phyloP scores from a whole-genome alignment of 2,797 vertebrate species.

The Rhynchonycteris naso region DNA sequence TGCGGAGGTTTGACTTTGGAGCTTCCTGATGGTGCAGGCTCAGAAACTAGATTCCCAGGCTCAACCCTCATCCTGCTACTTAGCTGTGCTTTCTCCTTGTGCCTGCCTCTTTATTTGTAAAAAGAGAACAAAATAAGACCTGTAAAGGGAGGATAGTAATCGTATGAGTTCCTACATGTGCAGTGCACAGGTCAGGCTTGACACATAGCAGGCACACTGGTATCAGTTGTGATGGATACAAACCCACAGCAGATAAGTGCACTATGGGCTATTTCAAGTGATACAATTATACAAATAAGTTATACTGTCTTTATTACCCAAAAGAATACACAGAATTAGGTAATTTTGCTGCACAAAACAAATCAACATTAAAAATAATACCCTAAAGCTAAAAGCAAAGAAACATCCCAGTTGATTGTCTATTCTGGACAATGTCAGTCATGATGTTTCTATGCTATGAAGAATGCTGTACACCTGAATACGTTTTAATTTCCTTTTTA shows the following conservation, averaged over 20 bases:
- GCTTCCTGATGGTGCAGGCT: neutral
- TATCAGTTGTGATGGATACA: neutral
- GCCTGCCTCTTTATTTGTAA: neutral
- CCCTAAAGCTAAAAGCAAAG: neutral
- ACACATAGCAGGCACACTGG: rapidly evolving
- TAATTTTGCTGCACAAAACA: neutral
- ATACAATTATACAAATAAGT: neutral
- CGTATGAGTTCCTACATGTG: neutral
- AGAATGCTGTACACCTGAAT: neutral
- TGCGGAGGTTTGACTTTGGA: rapidly evolving
- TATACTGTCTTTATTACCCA: neutral
- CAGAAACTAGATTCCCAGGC: neutral
- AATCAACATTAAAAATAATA: neutral
- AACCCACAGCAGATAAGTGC: neutral
- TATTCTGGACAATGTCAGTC: neutral
- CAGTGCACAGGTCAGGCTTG: neutral
- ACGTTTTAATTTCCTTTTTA: neutral
- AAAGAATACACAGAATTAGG: neutral
- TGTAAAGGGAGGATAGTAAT: neutral
- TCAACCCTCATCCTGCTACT: rapidly evolving
- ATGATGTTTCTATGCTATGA: neutral
- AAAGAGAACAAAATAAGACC: neutral
- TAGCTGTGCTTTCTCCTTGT: neutral
- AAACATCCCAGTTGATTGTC: neutral
- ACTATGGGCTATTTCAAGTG: neutral